These are phyloP conservation scores for Lagenorhynchus albirostris DNA, from an alignment of 2,113 vertebrate genomes.

Conservation along the genomic window DNA sequence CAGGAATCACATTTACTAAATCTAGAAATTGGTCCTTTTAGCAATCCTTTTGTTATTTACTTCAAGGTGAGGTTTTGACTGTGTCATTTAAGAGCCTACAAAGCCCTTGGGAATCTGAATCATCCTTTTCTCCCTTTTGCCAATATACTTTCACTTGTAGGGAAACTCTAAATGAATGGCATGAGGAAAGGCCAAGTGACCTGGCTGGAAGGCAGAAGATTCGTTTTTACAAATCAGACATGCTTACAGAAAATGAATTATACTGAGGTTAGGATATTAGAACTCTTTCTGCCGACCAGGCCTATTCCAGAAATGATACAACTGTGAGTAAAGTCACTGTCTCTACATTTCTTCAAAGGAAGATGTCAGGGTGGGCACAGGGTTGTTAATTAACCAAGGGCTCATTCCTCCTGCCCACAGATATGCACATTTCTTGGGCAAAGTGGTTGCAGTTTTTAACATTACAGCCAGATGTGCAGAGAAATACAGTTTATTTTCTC, in stretches of 20 bases:
- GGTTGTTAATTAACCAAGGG: background rate
- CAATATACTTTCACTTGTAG: background rate
- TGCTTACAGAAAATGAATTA: constrained; percentile 18
- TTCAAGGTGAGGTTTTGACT: background rate
- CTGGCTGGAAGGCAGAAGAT: background rate
- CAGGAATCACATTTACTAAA: background rate
- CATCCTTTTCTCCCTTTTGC: background rate
- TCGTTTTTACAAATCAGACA: background rate
- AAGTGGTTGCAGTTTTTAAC: background rate
- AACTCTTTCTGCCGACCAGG: background rate
- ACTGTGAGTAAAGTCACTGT: background rate
- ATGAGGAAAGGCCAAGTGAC: background rate
- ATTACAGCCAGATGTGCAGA: background rate
- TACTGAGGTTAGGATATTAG: background rate
- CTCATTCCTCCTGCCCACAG: background rate
- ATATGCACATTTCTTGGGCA: background rate
- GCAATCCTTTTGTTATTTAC: background rate
- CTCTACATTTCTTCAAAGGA: background rate
- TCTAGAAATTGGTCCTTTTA: background rate
- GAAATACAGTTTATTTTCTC: background rate
- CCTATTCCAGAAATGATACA: background rate
- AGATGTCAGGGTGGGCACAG: background rate
- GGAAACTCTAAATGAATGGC: background rate
- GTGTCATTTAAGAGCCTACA: background rate
- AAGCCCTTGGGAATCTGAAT: background rate